Evolutionary conservation across 2,888 invertebrate genomes (phyloP), one percentile per base, ranked within the genome.

Genomic region (Merodon equestris): DNA sequence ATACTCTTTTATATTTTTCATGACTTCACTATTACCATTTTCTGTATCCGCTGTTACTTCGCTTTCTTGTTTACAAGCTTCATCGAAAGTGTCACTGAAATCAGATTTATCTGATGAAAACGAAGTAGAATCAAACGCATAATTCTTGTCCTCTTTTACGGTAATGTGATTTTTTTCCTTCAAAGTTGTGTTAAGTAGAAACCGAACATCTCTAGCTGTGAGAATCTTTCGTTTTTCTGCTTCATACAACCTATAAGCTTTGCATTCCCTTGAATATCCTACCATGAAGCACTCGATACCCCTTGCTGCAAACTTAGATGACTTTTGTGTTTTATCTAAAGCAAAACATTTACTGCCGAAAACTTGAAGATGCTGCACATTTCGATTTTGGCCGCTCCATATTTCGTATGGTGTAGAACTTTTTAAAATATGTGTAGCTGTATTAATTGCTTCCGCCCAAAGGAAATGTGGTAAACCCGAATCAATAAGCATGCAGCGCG

Each of bases 401-500:
- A n/a, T n/a, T 27, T 82, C 82, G 58, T 51, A 82, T 18, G 83
- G 76, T 7, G 82, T 83, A 5, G 10, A 54, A 13, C 13, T 9
- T 19, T 27, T 50, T 17, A 71, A 19, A 10, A 57, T 47, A 34
- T 34, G 38, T 48, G 67, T 67, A 40, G 38, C 54, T 47, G 38
- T 61, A 44, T 45, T 56, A 9, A 53, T 27, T 18, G 67, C 73
- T 5, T 74, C 68, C 15, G 54, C 82, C 47, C 83, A 83, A 27
- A 81, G 64, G 13, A 73, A 34, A 34, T 60, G 84, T 84, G 10
- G 82, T 5, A 84, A 48, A n/a, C 66, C 66, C n/a, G 77, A 61
- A 18, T 83, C 58, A 0, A 68, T 34, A 14, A 86, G 36, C 76
- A 86, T 82, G 12, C 82, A 71, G 18, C 84, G 70, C 4, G 83